Evolutionary conservation across 2,113 vertebrate genomes (phyloP), one percentile per base, ranked within the genome.

Genomic region (Cairina moschata): DNA sequence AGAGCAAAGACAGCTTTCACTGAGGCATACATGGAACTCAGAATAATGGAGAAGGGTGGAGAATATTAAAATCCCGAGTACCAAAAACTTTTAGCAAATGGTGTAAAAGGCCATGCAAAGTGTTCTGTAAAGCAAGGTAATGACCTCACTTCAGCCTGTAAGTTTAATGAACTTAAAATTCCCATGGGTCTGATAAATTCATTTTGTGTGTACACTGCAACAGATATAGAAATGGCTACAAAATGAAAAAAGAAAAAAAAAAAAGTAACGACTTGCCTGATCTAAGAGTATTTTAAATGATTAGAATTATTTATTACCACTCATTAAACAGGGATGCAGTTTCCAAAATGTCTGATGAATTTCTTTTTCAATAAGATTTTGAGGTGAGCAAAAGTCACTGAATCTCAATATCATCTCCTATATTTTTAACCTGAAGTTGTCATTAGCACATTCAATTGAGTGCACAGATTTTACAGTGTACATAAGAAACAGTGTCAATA

Each of bases 1-100:
- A 91, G 48, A 91, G 26, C 32, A 91, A 88, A 92, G 20, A 38
- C 46, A 91, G 23, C 23, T 91, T 71, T 32, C 76, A 50, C 38
- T 60, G 14, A 44, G 68, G 66, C 9, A 40, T 60, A 71, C 38
- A 8, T 78, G 23, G n/a, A 25, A 48, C 13, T 83, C 40, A 81
- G n/a, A 94, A 32, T 60, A 93, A 95, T 9, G 23, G 58, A 54
- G 42, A 17, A 66, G 2, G n/a, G 63, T 0, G 55, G 78, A 69
- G 42, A 91, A 81, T 46, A 34, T 66, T 85, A 73, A 93, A 46
- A 90, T 65, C 18, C 11, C 42, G 40, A 82, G 15, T 31, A 25
- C 29, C 40, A 89, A 85, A 76, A 77, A 46, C 17, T 91, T 84
- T 86, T 36, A 16, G 3, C 54, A 91, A 85, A 67, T 48, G 62